phyloP scores from a whole-genome alignment of 2,888 invertebrate species.

The Idaea aversata region DNA sequence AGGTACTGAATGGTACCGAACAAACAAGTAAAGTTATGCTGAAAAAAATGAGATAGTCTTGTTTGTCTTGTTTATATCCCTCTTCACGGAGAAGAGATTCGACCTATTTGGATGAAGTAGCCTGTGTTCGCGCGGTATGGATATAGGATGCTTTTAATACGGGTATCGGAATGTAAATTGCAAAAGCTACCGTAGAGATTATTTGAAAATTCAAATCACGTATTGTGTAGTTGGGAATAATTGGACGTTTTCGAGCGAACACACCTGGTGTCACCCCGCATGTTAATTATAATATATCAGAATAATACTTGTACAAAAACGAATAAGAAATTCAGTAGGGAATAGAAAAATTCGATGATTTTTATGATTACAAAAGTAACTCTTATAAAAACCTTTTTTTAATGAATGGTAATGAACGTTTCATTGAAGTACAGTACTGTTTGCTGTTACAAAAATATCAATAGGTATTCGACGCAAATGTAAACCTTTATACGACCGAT shows the following conservation, averaged over 20 bases:
- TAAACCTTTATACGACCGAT: not conserved
- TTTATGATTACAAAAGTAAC: not conserved
- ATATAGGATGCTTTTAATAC: no score
- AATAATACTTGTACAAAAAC: not conserved
- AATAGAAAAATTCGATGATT: not conserved
- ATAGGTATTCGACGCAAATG: not conserved
- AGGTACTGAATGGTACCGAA: not conserved
- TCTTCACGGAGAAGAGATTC: no score
- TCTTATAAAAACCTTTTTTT: no score
- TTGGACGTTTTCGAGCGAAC: slow-evolving; percentile 12
- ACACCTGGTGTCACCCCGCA: slow-evolving; percentile 14
- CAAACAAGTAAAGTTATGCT: not conserved
- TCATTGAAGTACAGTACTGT: not conserved
- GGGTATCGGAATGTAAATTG: not conserved
- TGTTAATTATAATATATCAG: not conserved
- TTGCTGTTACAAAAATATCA: not conserved
- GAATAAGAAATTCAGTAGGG: not conserved
- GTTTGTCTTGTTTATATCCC: no score
- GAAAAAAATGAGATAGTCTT: no score
- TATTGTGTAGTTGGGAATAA: slow-evolving; percentile 10
- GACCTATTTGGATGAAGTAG: no score
- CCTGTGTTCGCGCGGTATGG: no score
- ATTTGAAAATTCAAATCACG: not conserved
- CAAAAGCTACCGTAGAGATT: not conserved
- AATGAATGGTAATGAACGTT: not conserved